phyloP scores from a whole-genome alignment of 2,113 vertebrate species.

The Edolisoma coerulescens region DNA sequence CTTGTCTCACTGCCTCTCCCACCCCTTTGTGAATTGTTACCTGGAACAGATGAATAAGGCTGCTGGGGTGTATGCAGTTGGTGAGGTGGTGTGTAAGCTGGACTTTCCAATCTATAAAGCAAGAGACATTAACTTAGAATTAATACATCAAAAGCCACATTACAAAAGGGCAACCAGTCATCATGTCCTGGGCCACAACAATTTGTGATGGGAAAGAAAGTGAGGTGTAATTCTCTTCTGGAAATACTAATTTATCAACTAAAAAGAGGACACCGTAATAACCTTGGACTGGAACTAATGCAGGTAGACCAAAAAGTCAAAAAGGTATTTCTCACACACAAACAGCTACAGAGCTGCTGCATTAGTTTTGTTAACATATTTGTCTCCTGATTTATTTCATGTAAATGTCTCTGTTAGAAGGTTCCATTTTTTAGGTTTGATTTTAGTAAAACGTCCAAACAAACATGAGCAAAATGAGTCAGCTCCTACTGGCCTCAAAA shows the following conservation, averaged over 20 bases:
- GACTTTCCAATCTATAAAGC: conserved; percentile 60
- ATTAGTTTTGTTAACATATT: not conserved
- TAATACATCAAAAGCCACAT: not conserved
- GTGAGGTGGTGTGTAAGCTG: conserved; percentile 19
- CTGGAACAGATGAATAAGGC: conserved; percentile 69
- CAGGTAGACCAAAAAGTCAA: not conserved
- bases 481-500: not conserved
- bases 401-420: not conserved
- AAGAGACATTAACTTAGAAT: not conserved
- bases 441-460: not conserved
- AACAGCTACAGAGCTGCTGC: not conserved
- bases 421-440: not conserved
- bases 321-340: not conserved
- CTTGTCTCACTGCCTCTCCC: not conserved
- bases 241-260: not conserved
- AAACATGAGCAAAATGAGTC: not conserved
- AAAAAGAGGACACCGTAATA: not conserved
- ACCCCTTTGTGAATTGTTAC: conserved; percentile 56
- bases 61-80: conserved; percentile 60
- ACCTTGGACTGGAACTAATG: not conserved
- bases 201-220: not conserved
- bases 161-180: not conserved
- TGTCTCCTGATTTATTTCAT: not conserved
- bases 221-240: not conserved
- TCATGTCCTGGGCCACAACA: not conserved